These are phyloP conservation scores for Poeciliopsis gracilis DNA, from an alignment of 2,797 vertebrate genomes.

Conservation along the genomic window DNA sequence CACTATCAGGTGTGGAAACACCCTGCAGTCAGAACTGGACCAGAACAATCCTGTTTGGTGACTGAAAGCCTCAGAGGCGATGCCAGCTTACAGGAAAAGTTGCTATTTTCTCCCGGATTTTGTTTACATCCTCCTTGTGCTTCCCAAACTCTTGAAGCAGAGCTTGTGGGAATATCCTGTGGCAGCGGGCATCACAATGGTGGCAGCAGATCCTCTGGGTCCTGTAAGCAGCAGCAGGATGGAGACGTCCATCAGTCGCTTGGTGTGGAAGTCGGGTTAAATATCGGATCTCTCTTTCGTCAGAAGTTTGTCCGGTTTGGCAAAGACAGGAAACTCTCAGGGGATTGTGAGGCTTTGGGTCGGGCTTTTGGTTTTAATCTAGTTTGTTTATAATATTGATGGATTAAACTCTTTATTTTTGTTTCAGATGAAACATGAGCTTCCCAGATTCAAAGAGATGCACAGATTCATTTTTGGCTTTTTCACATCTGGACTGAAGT, in stretches of 20 bases:
- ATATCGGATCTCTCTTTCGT: background rate
- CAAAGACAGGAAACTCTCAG: background rate
- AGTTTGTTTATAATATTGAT: background rate
- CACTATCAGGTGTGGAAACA: too few species aligned
- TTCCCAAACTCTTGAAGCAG: too few species aligned
- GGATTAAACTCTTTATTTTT: constrained; percentile 13
- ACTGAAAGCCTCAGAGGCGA: background rate
- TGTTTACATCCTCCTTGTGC: background rate
- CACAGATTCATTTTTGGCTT: constrained; percentile 18
- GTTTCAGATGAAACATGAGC: background rate
- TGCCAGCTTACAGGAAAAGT: background rate
- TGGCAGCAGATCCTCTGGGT: background rate
- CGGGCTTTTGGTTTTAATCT: background rate
- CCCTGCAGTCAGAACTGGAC: background rate
- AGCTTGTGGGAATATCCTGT: constrained; percentile 9
- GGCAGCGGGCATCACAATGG: background rate
- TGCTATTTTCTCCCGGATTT: background rate
- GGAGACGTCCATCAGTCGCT: background rate
- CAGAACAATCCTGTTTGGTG: background rate
- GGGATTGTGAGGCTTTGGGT: background rate
- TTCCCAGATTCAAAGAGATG: background rate
- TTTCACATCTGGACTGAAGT: constrained; percentile 33
- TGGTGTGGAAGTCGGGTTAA: background rate
- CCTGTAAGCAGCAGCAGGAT: background rate
- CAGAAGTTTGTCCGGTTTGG: background rate